Evolutionary conservation across 1,140 invertebrate species (phyloP).

Genomic region (Papilio aristodemus): DNA sequence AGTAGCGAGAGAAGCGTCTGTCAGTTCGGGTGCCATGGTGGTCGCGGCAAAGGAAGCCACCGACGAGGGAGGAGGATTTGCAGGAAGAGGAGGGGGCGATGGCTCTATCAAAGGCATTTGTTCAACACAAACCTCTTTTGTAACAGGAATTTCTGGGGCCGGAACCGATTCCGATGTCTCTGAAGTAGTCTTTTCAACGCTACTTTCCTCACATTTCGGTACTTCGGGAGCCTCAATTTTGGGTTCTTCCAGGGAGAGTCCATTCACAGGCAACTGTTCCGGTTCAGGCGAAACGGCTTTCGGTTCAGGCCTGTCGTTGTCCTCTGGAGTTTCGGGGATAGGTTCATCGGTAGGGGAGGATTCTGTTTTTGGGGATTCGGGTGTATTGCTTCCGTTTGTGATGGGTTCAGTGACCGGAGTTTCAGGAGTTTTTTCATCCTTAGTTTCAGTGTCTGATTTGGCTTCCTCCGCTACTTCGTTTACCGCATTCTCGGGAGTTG

Average conservation of each 20-base stretch:
- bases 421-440: constrained; percentile 75
- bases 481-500: constrained; percentile 53
- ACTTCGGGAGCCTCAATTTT: constrained; percentile 54
- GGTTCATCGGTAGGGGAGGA: constrained; percentile 51
- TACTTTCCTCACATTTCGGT: constrained; percentile 56
- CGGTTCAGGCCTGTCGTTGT: constrained; percentile 54
- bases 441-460: constrained; percentile 57
- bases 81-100: constrained; percentile 77
- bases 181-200: constrained; percentile 58
- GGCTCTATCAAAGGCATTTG: constrained; percentile 75
- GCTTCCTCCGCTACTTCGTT: constrained; percentile 59
- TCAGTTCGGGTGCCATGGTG: constrained; percentile 79
- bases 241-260: constrained; percentile 69
- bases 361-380: constrained; percentile 71
- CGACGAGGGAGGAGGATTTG: constrained; percentile 78
- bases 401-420: constrained; percentile 78
- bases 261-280: constrained; percentile 70
- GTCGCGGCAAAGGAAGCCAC: constrained; percentile 78
- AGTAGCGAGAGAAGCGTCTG: constrained; percentile 72
- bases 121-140: constrained; percentile 80
- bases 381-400: constrained; percentile 75
- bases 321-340: constrained; percentile 42
- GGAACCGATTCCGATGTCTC: constrained; percentile 61
- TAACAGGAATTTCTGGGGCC: constrained; percentile 69
- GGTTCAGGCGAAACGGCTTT: constrained; percentile 56